A percentile compares a stretch with the other conserved stretches of the same genome.
phyloP scores from a whole-genome alignment of 1,140 invertebrate species.

The Drosophila rufa region DNA sequence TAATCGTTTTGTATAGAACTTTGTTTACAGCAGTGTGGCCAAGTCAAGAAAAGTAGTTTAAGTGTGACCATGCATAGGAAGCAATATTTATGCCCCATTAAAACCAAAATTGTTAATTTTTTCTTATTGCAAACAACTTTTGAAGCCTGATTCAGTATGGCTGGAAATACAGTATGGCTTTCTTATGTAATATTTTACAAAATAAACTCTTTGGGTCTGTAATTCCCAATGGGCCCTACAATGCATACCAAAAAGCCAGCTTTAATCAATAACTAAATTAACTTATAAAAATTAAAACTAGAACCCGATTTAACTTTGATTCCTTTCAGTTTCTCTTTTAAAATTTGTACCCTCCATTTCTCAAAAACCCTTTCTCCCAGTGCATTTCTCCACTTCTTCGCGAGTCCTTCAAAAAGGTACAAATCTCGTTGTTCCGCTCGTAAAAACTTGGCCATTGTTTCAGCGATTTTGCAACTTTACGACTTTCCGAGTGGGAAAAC shows the following conservation, averaged over 20 bases:
- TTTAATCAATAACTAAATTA: too few species aligned
- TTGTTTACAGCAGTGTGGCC: not conserved
- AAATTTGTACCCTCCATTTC: accelerated
- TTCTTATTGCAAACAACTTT: not conserved
- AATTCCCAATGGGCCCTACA: too few species aligned
- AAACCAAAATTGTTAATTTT: not conserved
- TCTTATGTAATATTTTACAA: too few species aligned
- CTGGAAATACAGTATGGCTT: too few species aligned
- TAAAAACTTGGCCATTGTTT: conserved; percentile 82
- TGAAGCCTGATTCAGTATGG: not conserved
- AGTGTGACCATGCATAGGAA: not conserved
- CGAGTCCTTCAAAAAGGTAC: conserved; percentile 41
- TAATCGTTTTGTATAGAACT: too few species aligned
- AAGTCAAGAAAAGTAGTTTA: not conserved
- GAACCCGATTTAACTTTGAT: not conserved
- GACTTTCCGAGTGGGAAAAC: conserved; percentile 70
- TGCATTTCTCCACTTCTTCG: conserved; percentile 1
- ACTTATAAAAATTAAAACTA: too few species aligned
- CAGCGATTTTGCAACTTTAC: conserved; percentile 71
- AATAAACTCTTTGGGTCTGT: too few species aligned
- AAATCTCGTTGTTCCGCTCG: conserved; percentile 51
- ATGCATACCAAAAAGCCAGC: too few species aligned
- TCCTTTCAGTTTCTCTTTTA: too few species aligned
- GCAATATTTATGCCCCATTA: not conserved
- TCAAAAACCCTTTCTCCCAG: not conserved